These are phyloP conservation scores for Sinosuthora webbiana DNA, from an alignment of 2,113 vertebrate species.

Conservation along the genomic window DNA sequence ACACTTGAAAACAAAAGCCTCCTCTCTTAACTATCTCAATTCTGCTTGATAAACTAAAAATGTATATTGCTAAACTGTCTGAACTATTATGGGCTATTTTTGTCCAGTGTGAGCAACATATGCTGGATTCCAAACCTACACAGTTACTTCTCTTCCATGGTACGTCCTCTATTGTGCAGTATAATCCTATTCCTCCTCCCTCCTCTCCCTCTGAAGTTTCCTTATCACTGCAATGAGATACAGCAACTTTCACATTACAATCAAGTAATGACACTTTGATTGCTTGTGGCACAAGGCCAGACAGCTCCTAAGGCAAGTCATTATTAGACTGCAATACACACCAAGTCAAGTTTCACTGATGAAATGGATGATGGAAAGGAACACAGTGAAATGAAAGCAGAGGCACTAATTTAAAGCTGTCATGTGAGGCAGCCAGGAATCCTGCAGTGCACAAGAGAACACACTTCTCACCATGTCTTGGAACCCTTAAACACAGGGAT, in stretches of 20 bases:
- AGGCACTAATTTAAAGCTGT: not conserved
- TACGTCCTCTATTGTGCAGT: not conserved
- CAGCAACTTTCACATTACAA: not conserved
- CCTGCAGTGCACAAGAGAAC: not conserved
- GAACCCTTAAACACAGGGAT: not conserved
- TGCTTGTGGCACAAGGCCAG: conserved; percentile 16
- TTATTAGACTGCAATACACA: not conserved
- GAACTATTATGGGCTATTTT: not conserved
- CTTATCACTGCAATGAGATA: not conserved
- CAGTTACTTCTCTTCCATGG: not conserved
- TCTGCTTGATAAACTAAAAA: not conserved
- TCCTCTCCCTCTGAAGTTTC: not conserved
- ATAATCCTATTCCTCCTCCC: not conserved
- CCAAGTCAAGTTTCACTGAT: not conserved
- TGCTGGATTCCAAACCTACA: not conserved
- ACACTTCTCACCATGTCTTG: not conserved
- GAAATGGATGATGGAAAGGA: not conserved
- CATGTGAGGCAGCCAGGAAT: not conserved
- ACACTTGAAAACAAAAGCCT: not conserved
- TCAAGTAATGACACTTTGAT: not conserved
- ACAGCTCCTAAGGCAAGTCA: conserved; percentile 14
- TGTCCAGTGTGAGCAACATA: not conserved
- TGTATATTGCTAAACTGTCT: not conserved
- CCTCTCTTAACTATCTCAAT: not conserved
- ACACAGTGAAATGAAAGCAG: not conserved